phyloP scores from a whole-genome alignment of 2,113 vertebrate species.

The Sciurus niger region DNA sequence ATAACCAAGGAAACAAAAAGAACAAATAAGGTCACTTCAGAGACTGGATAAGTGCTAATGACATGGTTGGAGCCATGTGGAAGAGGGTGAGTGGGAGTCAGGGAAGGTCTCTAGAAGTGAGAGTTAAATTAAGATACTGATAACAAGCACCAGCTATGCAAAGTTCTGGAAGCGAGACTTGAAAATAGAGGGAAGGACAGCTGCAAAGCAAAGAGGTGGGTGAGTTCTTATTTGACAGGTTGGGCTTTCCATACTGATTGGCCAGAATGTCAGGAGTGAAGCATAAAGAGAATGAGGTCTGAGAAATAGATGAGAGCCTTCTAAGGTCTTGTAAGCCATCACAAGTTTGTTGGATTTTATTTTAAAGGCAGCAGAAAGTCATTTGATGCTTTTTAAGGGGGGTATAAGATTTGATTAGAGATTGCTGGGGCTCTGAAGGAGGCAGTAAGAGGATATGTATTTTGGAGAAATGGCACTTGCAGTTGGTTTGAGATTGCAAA shows the following conservation, averaged over 20 bases:
- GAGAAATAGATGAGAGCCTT: neutral
- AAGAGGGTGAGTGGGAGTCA: neutral
- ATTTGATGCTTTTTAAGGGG: neutral
- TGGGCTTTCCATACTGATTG: neutral
- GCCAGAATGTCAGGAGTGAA: neutral
- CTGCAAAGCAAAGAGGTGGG: neutral
- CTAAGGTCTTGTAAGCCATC: too few relatives aligned
- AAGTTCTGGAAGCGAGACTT: neutral
- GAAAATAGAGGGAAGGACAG: neutral
- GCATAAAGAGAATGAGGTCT: neutral
- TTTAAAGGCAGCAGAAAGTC: neutral
- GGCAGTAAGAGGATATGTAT: accelerated
- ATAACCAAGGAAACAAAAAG: neutral
- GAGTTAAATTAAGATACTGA: neutral
- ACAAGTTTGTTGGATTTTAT: neutral
- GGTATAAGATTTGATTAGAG: neutral
- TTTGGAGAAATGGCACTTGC: neutral
- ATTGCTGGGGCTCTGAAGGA: neutral
- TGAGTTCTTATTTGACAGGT: neutral
- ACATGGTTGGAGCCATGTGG: neutral
- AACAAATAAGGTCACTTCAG: neutral
- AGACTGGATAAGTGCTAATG: neutral
- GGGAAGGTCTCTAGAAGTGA: neutral
- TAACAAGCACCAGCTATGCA: neutral
- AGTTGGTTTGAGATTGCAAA: neutral